phyloP scores from a whole-genome alignment of 1,140 invertebrate species.

The Nautilus pompilius region DNA sequence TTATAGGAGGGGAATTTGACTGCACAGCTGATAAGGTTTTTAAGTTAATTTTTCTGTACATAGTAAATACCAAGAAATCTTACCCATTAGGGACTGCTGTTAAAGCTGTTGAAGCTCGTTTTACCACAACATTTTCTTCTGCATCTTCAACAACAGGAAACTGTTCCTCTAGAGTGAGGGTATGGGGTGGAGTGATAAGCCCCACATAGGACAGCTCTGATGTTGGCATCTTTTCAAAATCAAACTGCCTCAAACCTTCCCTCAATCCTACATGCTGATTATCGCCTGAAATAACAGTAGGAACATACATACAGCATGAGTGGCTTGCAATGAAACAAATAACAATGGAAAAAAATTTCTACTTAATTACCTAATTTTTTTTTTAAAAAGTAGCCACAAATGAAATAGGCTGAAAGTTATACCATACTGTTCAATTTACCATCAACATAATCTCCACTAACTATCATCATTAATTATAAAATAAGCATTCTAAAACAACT shows the following conservation, averaged over 20 bases:
- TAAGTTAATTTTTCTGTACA: background rate
- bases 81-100: slow-evolving; percentile 15
- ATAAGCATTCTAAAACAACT: too few species aligned
- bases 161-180: slow-evolving; percentile 31
- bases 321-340: too few species aligned
- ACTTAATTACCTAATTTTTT: too few species aligned
- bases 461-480: too few species aligned
- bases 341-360: too few species aligned
- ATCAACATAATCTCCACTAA: too few species aligned
- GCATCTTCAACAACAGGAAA: slow-evolving; percentile 21
- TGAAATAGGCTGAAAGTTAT: too few species aligned
- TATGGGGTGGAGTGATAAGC: slow-evolving; percentile 30
- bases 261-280: slow-evolving; percentile 25
- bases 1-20: too few species aligned
- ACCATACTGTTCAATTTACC: too few species aligned
- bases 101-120: background rate
- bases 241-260: slow-evolving; percentile 3
- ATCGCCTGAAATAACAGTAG: slow-evolving; percentile 17
- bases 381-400: too few species aligned
- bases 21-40: too few species aligned
- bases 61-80: background rate
- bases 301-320: background rate
- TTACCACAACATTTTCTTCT: slow-evolving; percentile 4
- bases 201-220: slow-evolving; percentile 23
- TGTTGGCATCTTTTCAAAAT: slow-evolving; percentile 7